Conservation (phyloP, 2,797 vertebrate genomes). For the Poeciliopsis paucimaculata region DNA sequence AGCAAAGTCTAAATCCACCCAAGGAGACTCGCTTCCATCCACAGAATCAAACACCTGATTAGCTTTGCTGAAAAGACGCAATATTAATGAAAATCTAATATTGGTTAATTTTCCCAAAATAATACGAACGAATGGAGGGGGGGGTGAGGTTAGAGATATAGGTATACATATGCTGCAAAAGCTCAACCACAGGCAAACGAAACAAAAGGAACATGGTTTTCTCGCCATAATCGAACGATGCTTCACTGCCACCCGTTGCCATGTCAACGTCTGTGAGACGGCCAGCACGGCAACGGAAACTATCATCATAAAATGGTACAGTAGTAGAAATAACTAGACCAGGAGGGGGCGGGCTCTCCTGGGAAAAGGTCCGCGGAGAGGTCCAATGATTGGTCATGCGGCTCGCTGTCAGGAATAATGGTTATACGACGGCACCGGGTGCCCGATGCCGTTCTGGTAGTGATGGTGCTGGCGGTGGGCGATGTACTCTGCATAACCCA, state of each 20-base stretch:
- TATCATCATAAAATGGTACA: conserved; percentile 99
- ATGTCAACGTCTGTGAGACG: conserved; percentile 83
- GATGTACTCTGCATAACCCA: conserved; percentile 99
- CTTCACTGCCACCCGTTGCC: conserved; percentile 95
- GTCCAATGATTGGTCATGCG: conserved; percentile 99
- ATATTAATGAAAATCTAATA: conserved; percentile 72
- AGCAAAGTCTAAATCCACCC: conserved; percentile 78
- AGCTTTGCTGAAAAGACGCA: conserved; percentile 79
- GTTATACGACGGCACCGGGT: conserved; percentile 99
- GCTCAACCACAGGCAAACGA: conserved; percentile 83
- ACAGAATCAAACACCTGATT: conserved; percentile 92
- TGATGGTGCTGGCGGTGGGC: conserved; percentile 99
- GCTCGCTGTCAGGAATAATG: conserved; percentile 99
- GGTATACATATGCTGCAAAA: conserved; percentile 90
- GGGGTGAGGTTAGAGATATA: conserved; percentile 57
- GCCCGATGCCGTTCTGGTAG: conserved; percentile 99
- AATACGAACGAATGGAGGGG: conserved; percentile 54
- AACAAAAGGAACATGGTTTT: conserved; percentile 72
- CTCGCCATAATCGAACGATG: conserved; percentile 83
- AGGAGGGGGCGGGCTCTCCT: conserved; percentile 97
- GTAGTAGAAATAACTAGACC: conserved; percentile 99
- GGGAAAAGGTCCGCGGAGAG: conserved; percentile 99
- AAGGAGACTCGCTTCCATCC: conserved; percentile 91
- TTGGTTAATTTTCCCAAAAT: conserved; percentile 68
- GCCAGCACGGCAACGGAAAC: conserved; percentile 97